phyloP scores from a whole-genome alignment of 2,888 invertebrate species.

The Carabus problematicus region DNA sequence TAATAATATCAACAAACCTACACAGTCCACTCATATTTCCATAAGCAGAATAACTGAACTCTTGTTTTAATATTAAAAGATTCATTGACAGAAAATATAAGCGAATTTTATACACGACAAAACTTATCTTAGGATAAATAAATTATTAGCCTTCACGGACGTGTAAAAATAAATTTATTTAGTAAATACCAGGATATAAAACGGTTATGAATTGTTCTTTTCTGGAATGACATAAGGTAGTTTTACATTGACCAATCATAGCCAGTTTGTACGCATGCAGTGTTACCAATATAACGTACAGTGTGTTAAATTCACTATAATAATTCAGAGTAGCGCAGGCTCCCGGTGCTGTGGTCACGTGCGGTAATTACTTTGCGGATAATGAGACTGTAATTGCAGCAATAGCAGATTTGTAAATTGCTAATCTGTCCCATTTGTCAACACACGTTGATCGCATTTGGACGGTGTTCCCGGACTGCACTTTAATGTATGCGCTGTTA shows the following conservation, averaged over 20 bases:
- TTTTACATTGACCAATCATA: no score
- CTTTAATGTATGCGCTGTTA: slow-evolving; percentile 34
- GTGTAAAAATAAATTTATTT: background rate
- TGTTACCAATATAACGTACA: background rate
- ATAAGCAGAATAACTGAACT: no score
- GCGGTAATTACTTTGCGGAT: slow-evolving; percentile 60
- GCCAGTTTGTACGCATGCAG: background rate
- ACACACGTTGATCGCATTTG: slow-evolving; percentile 27
- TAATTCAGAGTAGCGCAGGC: slow-evolving; percentile 22
- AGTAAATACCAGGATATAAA: no score
- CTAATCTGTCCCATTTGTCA: slow-evolving; percentile 61
- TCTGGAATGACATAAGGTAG: no score
- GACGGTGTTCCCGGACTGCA: slow-evolving; percentile 8
- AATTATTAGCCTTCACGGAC: background rate
- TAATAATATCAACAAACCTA: no score
- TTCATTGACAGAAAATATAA: background rate
- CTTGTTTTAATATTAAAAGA: background rate
- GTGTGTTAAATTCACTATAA: slow-evolving; percentile 20
- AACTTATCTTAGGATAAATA: background rate
- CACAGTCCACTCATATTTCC: no score
- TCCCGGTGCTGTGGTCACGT: slow-evolving; percentile 44
- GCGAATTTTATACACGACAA: background rate
- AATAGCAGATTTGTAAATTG: slow-evolving; percentile 62
- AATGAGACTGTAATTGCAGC: slow-evolving; percentile 61
- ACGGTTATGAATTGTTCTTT: no score